A percentile compares a stretch with the other conserved stretches of the same genome.
Conservation (phyloP, 2,113 vertebrate genomes). For the Onychostruthus taczanowskii region DNA sequence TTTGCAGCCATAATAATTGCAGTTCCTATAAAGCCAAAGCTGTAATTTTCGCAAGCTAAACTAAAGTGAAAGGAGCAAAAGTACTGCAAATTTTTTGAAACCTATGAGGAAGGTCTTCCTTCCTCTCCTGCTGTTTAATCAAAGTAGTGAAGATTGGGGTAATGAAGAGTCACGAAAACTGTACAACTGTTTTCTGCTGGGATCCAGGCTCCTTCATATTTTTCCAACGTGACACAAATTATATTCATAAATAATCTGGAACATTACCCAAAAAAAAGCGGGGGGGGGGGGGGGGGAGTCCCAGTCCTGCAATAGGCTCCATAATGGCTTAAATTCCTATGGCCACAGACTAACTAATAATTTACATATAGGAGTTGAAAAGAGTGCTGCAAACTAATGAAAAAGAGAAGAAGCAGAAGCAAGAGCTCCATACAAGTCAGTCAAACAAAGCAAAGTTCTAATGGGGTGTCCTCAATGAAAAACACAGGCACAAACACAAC, state of each 20-base stretch:
- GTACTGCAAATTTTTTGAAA: constrained; percentile 5
- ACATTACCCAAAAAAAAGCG: not conserved
- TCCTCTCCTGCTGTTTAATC: constrained; percentile 3
- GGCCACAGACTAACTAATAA: not conserved
- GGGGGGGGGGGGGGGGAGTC: not conserved
- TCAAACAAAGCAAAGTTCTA: not conserved
- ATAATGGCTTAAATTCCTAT: not conserved
- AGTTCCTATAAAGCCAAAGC: not conserved
- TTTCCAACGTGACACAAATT: not conserved
- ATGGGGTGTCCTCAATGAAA: not conserved
- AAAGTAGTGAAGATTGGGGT: not conserved
- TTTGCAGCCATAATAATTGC: not conserved
- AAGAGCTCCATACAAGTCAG: not conserved
- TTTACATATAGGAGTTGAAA: not conserved
- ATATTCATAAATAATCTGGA: not conserved
- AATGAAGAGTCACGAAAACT: not conserved
- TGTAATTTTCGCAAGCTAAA: constrained; percentile 12
- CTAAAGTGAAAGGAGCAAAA: constrained; percentile 32
- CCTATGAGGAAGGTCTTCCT: not conserved
- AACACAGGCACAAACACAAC: not conserved
- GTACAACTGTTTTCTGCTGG: not conserved
- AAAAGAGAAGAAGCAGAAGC: not conserved
- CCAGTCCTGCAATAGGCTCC: not conserved
- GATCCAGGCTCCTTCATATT: not conserved
- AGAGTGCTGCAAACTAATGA: not conserved